phyloP scores from a whole-genome alignment of 2,888 invertebrate species.

The Drosophila multiciliata region DNA sequence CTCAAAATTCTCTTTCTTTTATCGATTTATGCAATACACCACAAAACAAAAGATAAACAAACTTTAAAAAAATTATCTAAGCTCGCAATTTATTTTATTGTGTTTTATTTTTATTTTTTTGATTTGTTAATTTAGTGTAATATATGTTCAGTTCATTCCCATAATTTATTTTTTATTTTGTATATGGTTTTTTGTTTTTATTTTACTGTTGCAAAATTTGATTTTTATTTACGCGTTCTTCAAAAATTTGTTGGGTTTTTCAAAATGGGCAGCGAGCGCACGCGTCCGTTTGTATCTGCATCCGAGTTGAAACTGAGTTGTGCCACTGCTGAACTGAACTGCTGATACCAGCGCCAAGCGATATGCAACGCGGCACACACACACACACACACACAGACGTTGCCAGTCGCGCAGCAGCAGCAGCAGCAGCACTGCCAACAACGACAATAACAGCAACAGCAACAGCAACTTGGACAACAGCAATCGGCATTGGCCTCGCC shows the following conservation, averaged over 20 bases:
- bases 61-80: conserved; percentile 9
- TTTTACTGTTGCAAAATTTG: conserved; percentile 2
- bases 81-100: conserved; percentile 9
- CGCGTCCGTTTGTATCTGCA: conserved; percentile 80
- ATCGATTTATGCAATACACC: neutral
- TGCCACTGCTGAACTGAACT: conserved; percentile 62
- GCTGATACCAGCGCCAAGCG: conserved; percentile 69
- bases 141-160: neutral
- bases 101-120: neutral
- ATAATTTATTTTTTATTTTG: neutral
- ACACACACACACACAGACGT: neutral
- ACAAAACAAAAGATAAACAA: conserved; percentile 36
- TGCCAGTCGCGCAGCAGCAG: conserved; percentile 65
- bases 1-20: conserved; percentile 5
- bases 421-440: conserved; percentile 11
- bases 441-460: conserved; percentile 21
- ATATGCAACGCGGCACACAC: conserved; percentile 63
- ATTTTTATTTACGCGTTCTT: conserved; percentile 38
- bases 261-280: conserved; percentile 23
- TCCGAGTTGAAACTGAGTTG: conserved; percentile 80
- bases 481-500: conserved; percentile 23
- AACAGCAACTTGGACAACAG: conserved; percentile 20
- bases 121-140: neutral
- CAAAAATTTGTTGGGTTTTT: conserved; percentile 16
- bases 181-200: neutral